A percentile compares a stretch with the other conserved stretches of the same genome.
Conservation (phyloP, 2,113 vertebrate species). For the Oreochromis niloticus region DNA sequence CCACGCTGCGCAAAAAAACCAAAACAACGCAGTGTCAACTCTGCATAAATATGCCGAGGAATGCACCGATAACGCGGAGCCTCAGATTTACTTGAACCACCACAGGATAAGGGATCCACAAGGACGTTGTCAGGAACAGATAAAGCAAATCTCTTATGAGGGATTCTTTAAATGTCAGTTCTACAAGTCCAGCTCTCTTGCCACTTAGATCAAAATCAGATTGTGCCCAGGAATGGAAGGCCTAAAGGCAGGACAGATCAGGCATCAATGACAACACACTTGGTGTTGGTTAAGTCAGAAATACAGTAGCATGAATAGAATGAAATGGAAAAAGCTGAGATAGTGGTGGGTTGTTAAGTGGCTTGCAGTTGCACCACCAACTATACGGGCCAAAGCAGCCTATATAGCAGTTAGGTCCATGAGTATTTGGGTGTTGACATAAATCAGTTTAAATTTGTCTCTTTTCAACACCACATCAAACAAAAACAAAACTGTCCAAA, state of each 20-base stretch:
- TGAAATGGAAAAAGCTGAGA: neutral
- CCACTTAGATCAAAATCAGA: neutral
- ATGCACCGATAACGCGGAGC: neutral
- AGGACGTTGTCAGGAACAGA: neutral
- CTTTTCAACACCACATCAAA: neutral
- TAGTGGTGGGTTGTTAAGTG: neutral
- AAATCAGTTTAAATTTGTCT: neutral
- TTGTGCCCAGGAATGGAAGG: neutral
- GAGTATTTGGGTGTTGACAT: neutral
- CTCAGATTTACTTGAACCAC: neutral
- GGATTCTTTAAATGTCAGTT: neutral
- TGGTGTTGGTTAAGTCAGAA: neutral
- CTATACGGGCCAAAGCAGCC: neutral
- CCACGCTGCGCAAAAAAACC: neutral
- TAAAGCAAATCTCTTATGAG: neutral
- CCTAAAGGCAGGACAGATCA: neutral
- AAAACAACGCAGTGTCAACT: neutral
- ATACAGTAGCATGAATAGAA: neutral
- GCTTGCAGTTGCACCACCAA: neutral
- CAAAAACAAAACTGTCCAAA: neutral
- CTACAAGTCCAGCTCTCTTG: neutral
- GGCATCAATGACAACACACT: neutral
- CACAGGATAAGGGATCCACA: neutral
- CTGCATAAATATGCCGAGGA: neutral
- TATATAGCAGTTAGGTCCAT: neutral